Base-by-base conservation (phyloP, 2,113 vertebrate genomes). In the Heteronetta atricapilla region DNA sequence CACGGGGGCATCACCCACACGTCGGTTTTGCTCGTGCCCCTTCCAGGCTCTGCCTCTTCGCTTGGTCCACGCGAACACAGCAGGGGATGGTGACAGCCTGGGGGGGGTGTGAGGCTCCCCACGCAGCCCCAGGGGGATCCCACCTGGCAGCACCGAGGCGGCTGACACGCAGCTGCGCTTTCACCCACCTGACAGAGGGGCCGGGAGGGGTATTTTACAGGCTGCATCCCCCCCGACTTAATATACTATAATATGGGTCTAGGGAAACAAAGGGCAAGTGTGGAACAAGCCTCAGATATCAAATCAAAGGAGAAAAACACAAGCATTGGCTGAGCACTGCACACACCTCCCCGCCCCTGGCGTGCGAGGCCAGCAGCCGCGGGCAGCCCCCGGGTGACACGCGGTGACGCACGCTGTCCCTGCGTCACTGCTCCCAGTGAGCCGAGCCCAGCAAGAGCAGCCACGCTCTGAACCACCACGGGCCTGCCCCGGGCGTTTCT, bases 131-230 rank as follows among this genome's bases (percentile, higher is more conserved):
- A n/a, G 14, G 19, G 34, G 5, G n/a, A 59, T 17, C 46, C 21
- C 46, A 31, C 9, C 11, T 6, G 16, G 60, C 13, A 59, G 67
- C 62, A 42, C 2, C 13, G 1, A 22, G 28, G 69, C 0, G 9
- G 5, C 38, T 1, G 55, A 52, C 55, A 17, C 3, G 1, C 0
- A 5, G 3, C 4, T 1, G 38, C 10, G 3, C 26, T 11, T 48
- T 2, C 25, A 20, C 3, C 62, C 44, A 15, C 0, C 48, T 50
- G 10, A 50, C 8, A 1, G 10, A 19, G 28, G 58, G 40, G 55
- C 50, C 3, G 13, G 48, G 42, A 23, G 25, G 48, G 48, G 33
- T 25, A 2, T 16, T 52, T 22, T 21, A 3, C 17, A 20, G 55
- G 6, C 42, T 1, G 16, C 0, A 4, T 2, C 20, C 46, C 58